phyloP scores from a whole-genome alignment of 2,888 invertebrate genomes.

The Eurytoma californica region DNA sequence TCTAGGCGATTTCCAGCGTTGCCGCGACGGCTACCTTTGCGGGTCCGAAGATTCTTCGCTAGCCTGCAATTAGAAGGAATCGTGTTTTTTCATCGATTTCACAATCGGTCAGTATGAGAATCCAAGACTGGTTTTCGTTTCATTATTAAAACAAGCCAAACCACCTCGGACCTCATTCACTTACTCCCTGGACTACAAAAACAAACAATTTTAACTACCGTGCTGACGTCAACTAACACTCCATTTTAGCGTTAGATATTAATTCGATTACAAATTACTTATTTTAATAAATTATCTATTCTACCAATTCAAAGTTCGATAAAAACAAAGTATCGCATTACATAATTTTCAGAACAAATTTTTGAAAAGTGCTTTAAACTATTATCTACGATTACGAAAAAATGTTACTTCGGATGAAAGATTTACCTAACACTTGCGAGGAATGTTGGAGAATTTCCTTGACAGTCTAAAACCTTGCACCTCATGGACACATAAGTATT shows the following conservation, averaged over 20 bases:
- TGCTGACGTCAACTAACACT: slow-evolving; percentile 6
- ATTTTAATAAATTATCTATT: no score
- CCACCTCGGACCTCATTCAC: slow-evolving; percentile 1
- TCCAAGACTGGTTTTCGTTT: slow-evolving; percentile 30
- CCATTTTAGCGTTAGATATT: background rate
- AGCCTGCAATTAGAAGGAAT: slow-evolving; percentile 77
- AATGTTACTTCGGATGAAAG: no score
- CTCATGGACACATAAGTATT: slow-evolving; percentile 73
- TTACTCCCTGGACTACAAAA: background rate
- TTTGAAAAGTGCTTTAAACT: background rate
- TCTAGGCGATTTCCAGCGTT: slow-evolving; percentile 91
- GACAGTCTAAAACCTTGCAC: slow-evolving; percentile 73
- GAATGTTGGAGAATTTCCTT: slow-evolving; percentile 73
- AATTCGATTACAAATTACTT: background rate
- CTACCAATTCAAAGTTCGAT: background rate
- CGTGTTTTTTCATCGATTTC: slow-evolving; percentile 47
- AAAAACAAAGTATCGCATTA: no score
- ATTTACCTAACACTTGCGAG: slow-evolving; percentile 72
- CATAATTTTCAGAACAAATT: background rate
- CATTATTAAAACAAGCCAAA: slow-evolving; percentile 27
- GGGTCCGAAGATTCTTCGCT: slow-evolving; percentile 87
- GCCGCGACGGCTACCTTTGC: slow-evolving; percentile 89
- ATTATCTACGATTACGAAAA: background rate
- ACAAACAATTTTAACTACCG: slow-evolving; percentile 17
- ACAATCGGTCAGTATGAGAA: slow-evolving; percentile 8